Base-by-base conservation (phyloP, 2,113 vertebrate species). In the Tetrax tetrax region DNA sequence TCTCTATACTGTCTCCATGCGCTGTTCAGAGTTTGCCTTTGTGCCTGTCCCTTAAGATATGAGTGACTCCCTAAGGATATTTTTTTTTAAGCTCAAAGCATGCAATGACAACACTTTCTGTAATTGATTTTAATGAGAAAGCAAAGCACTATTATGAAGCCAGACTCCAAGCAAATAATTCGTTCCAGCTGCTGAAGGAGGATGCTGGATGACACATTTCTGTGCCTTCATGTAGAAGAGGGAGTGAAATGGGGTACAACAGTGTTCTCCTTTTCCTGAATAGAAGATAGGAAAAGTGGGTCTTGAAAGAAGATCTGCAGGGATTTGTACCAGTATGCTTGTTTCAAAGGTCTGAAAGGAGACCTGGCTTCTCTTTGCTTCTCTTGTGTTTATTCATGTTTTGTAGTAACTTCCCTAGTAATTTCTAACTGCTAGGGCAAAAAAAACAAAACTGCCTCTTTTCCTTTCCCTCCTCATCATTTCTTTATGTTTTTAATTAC, bases 51-150 rank as follows among this genome's bases (percentile, higher is more conserved):
- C 74, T 76, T 89, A 68, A 78, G 53, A 48, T 71, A 89, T 23
- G 38, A 92, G 79, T 76, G 29, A 87, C 51, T 74, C 65, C 48
- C 82, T 50, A 45, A 91, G 25, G 41, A 78, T 11, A 78, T 11
- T 68, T 68, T 4, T 17, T 61, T 81, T 89, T 61, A 75, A 95
- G 51, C 61, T 48, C 1, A 1, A 37, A 82, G 56, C 57, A 61
- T 25, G 47, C 15, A 60, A 53, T 79, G 81, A 75, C 38, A 93
- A 82, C 77, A 50, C 18, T 66, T 83, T 41, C 15, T 93, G 72
- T 89, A 48, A 79, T 93, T 95, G 90, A 83, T 93, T 95, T 93
- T 96, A 92, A 93, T 83, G 70, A 87, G 77, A 87, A 78, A 50
- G 90, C 43, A 68, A 90, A 87, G 28, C 16, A 76, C 15, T 68